Evolutionary conservation across 35 echinoderm and acorn worm species (phyloP).

Genomic region (Holothuria glaberrima): DNA sequence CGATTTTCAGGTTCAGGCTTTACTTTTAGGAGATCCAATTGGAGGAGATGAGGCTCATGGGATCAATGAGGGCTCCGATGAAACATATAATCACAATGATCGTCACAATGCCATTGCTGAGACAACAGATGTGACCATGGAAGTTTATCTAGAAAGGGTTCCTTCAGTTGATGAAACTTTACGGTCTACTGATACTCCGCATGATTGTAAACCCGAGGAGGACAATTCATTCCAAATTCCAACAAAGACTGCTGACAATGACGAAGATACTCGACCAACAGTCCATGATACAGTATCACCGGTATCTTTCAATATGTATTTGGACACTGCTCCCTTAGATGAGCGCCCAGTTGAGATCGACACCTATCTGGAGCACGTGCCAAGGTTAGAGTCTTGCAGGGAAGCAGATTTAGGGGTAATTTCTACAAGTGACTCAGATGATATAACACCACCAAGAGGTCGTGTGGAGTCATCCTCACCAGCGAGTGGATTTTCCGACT

Average conservation of each 20-base stretch:
- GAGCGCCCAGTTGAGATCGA: not conserved
- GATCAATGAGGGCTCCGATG: no score
- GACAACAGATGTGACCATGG: no score
- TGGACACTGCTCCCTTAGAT: not conserved
- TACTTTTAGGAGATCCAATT: no score
- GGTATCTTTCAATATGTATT: constrained; percentile 34
- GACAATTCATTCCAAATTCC: not conserved
- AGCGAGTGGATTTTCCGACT: constrained; percentile 39
- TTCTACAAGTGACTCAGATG: constrained; percentile 31
- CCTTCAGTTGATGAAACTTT: no score
- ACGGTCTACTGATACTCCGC: no score
- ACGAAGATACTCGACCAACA: not conserved
- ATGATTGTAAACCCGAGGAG: not conserved
- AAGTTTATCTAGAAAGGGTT: no score
- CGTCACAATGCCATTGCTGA: no score
- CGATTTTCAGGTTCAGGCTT: no score
- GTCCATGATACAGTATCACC: not conserved
- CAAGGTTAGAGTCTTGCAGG: not conserved
- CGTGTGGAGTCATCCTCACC: constrained; percentile 25
- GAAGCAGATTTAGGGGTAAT: not conserved
- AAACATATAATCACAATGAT: no score
- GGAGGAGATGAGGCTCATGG: no score
- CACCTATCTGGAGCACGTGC: not conserved
- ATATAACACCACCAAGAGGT: constrained; percentile 32
- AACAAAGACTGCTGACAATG: not conserved